Percentiles rank a stretch among this genome's conserved stretches.
phyloP scores from a whole-genome alignment of 2,797 vertebrate species.

The Amphiprion clarkii region DNA sequence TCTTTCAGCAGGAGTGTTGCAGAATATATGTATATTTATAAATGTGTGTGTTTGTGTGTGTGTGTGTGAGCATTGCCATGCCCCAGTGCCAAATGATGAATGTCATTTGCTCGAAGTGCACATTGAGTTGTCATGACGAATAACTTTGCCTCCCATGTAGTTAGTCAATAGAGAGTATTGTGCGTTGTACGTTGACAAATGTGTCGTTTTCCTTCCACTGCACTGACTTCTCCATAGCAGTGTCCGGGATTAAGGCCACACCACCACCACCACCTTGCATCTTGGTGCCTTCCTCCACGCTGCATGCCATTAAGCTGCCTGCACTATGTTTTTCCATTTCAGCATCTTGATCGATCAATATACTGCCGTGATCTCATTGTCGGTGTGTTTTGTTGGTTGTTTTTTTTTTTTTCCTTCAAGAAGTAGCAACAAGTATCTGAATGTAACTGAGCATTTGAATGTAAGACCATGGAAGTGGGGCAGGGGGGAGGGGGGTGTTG shows the following conservation, averaged over 20 bases:
- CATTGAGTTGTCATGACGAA: slow-evolving; percentile 71
- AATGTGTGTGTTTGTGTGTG: slow-evolving; percentile 31
- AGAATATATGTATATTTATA: neutral
- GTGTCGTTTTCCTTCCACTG: slow-evolving; percentile 74
- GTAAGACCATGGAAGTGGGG: slow-evolving; percentile 43
- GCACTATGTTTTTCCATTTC: slow-evolving; percentile 73
- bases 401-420: slow-evolving; percentile 13
- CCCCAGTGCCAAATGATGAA: slow-evolving; percentile 78
- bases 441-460: slow-evolving; percentile 69
- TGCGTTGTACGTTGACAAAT: slow-evolving; percentile 68
- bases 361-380: slow-evolving; percentile 66
- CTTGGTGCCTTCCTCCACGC: slow-evolving; percentile 72
- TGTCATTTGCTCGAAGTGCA: slow-evolving; percentile 78
- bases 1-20: slow-evolving; percentile 45
- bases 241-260: slow-evolving; percentile 68
- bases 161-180: slow-evolving; percentile 63
- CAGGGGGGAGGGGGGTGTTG: slow-evolving; percentile 35
- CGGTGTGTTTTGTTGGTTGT: neutral
- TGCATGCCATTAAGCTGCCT: slow-evolving; percentile 80
- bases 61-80: slow-evolving; percentile 68
- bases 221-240: slow-evolving; percentile 73
- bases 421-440: slow-evolving; percentile 57
- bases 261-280: slow-evolving; percentile 70
- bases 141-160: slow-evolving; percentile 79
- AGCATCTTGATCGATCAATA: slow-evolving; percentile 76